Base-by-base conservation (phyloP, 2,888 invertebrate species). In the Dysmachus trigonus region DNA sequence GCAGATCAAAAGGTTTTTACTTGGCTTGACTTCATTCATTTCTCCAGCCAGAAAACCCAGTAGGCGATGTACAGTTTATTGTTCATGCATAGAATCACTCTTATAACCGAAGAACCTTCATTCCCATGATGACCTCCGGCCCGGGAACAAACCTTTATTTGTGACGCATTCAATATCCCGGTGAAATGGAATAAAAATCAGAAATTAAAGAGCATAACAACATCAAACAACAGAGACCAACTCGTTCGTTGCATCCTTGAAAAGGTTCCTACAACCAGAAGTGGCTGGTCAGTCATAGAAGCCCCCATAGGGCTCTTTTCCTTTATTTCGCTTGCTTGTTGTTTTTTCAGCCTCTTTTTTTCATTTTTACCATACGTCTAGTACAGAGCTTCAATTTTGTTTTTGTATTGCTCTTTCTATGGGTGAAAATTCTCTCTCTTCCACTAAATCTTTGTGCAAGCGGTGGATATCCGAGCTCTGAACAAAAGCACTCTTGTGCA, bases 171-270 rank as follows among this genome's bases (percentile, higher is more conserved):
- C 62, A 18, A 62, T 22, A 62, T 62, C 22, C 62, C 62, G 18
- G 62, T 10, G 10, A 76, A 76, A 76, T 35, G 35, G 38, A 38
- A 76, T 41, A 76, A 41, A 77, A 77, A 77, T 41, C 47, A 47
- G 27, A 77, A 77, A 77, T 77, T 77, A 77, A 77, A 77, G 77
- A 22, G 77, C 47, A 77, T 47, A 77, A 35, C 27, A 77, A 77
- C 77, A 41, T 77, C 77, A 77, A 77, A 77, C 77, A 77, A 77
- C 76, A 76, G 33, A 30, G 62, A 47, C 47, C 47, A 77, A 30
- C 38, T 76, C 31, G 76, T 76, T 76, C 77, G n/a, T 62, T 62
- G 62, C 77, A 47, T 77, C 47, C 47, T 47, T 47, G 41, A 47
- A 77, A 77, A 77, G 22, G 77, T 73, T 73, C 27, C 33, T 73